Base-by-base conservation (phyloP, 2,888 invertebrate species). In the Spilosoma lubricipeda region DNA sequence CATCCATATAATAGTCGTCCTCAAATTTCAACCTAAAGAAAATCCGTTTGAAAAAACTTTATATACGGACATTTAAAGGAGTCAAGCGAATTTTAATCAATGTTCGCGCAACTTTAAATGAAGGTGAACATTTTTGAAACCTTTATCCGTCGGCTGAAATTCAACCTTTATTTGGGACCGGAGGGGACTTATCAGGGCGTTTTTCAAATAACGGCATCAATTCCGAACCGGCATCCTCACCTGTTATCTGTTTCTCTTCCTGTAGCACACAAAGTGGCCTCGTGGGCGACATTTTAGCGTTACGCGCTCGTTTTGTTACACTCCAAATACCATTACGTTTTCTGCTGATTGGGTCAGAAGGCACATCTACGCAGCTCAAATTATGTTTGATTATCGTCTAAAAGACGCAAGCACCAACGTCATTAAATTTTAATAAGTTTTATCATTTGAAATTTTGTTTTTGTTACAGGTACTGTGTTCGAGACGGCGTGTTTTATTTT, bases 181-280 rank as follows among this genome's bases (percentile, higher is more conserved):
- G 90, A 88, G 90, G 88, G 90, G 92, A 91, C 92, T 93, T 93
- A 93, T 93, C 93, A 88, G 91, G 87, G 88, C 88, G 90, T 92
- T 93, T 92, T 93, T 92, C 91, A 89, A 93, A 93, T 93, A 92
- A 91, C 90, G 88, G 88, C 90, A 88, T 90, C 92, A 90, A 92
- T 92, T 93, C 87, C 89, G 86, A 82, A 87, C 89, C 90, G 89
- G 85, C 87, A 87, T 90, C 88, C 89, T 90, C 90, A 88, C 89
- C 90, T 90, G 91, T 92, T 93, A 93, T 93, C 91, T 90, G 87
- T 87, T 89, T 87, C 90, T 89, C 89, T 91, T 93, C 91, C 92
- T 91, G 91, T 78, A 82, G 81, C 86, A 80, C 86, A 90, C 90
- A 90, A 90, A 90, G 86, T 87, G 87, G 80, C 81, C 86, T 86